These are phyloP conservation scores for Lanius ludovicianus DNA, from an alignment of 2,113 vertebrate genomes.

Conservation along the genomic window DNA sequence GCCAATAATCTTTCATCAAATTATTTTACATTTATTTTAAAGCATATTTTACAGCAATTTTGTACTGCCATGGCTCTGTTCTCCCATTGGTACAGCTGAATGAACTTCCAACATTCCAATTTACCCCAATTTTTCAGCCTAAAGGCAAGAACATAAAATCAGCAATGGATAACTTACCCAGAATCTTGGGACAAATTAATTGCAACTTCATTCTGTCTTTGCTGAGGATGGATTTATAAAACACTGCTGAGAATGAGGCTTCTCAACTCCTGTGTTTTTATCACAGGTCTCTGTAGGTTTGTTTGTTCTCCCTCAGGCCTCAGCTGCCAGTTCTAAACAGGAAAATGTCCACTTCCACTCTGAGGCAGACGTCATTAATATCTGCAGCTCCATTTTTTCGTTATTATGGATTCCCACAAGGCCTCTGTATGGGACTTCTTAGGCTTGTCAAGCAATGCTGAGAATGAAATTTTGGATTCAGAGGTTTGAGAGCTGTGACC, in stretches of 20 bases:
- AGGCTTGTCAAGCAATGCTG: not conserved
- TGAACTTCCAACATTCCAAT: not conserved
- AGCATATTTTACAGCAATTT: not conserved
- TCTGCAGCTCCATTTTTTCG: not conserved
- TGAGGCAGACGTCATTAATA: not conserved
- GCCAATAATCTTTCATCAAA: accelerated
- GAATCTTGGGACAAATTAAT: not conserved
- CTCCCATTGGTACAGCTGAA: not conserved
- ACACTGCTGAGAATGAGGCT: not conserved
- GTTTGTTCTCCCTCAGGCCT: not conserved
- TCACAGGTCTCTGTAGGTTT: not conserved
- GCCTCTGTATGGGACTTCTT: not conserved
- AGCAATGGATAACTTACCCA: not conserved
- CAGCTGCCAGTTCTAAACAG: not conserved
- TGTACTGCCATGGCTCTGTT: not conserved
- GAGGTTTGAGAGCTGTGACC: not conserved
- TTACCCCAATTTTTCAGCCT: not conserved
- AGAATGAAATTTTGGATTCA: not conserved
- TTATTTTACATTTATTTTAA: not conserved
- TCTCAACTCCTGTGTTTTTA: not conserved
- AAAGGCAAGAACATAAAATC: not conserved
- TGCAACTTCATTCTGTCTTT: not conserved
- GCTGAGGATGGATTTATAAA: not conserved
- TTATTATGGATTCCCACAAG: not conserved
- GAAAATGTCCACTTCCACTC: not conserved